Evolutionary conservation across 2,888 invertebrate species (phyloP).

Genomic region (Apodemia mormo): DNA sequence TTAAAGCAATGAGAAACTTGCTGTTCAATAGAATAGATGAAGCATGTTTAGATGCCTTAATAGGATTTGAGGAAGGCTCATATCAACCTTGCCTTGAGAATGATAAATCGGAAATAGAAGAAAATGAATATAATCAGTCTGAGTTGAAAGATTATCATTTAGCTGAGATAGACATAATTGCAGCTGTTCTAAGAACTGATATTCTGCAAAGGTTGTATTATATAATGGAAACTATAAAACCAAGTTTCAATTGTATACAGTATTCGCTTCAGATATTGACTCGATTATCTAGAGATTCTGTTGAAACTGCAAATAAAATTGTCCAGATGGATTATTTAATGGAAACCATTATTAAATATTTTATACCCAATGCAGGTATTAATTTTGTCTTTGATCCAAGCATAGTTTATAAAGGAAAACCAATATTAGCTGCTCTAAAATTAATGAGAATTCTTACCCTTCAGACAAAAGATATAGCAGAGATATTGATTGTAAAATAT

Average conservation of each 20-base stretch:
- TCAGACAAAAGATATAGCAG: slow-evolving; percentile 80
- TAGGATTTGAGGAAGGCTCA: slow-evolving; percentile 84
- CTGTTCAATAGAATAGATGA: slow-evolving; percentile 91
- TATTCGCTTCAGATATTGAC: slow-evolving; percentile 90
- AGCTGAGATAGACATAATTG: slow-evolving; percentile 90
- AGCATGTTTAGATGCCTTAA: slow-evolving; percentile 85
- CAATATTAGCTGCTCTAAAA: slow-evolving; percentile 87
- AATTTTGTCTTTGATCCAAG: slow-evolving; percentile 64
- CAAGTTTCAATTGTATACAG: slow-evolving; percentile 86
- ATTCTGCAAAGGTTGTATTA: slow-evolving; percentile 89
- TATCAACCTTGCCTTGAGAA: slow-evolving; percentile 83
- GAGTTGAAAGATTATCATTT: slow-evolving; percentile 93
- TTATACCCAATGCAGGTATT: slow-evolving; percentile 73
- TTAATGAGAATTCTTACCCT: slow-evolving; percentile 87
- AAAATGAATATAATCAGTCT: slow-evolving; percentile 75
- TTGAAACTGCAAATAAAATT: slow-evolving; percentile 84
- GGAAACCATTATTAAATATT: slow-evolving; percentile 80
- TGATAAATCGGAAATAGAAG: slow-evolving; percentile 77
- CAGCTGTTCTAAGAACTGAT: slow-evolving; percentile 87
- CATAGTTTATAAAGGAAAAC: slow-evolving; percentile 83
- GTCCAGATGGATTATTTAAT: slow-evolving; percentile 85
- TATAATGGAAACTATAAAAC: slow-evolving; percentile 86
- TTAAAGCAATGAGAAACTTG: slow-evolving; percentile 88
- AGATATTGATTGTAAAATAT: slow-evolving; percentile 76
- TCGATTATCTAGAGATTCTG: slow-evolving; percentile 89